Evolutionary conservation across 2,797 vertebrate genomes (phyloP), one percentile per base, ranked within the genome.

Genomic region (Rhinichthys osculus): DNA sequence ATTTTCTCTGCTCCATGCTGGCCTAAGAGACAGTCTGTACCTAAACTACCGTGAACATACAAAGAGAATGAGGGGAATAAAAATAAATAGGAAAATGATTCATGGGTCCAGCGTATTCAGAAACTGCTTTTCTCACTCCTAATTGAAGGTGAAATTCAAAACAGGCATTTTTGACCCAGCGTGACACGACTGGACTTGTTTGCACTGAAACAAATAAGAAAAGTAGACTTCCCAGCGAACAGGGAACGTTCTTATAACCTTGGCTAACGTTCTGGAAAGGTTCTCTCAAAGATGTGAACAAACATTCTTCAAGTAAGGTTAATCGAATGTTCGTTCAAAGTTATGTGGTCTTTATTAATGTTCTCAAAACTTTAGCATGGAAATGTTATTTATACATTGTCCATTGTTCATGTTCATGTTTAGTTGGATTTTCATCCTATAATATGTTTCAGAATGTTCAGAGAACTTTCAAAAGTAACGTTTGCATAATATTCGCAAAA

Each of bases 1-100:
- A 88, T 90, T 90, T 87, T 89, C 69, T 82, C 17, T 47, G 80
- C 85, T 80, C 74, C 77, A 73, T 71, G 78, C 77, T 69, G 30
- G 59, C 38, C 71, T 40, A 30, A 54, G 69, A 85, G 54, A 47
- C 85, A 81, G 16, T 85, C 85, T 89, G 89, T 80, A 71, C 76
- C 62, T 38, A 33, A 80, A 64, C 57, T 70, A 77, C 76, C 78
- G 40, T 83, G 66, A 88, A 89, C 84, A 67, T 67, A 52, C 44
- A 54, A 35, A 72, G 59, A 44, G 62, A 88, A 57, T n/a, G 33
- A 67, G 52, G 44, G 7, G 47, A 44, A 62, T 50, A 23, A 64
- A 74, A 17, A 38, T 33, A 83, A 11, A 17, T 16, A 40, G 59
- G 73, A 73, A 33, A 16, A 64, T 54, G 27, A 14, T 42, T 83